Percentiles rank a stretch among this genome's conserved stretches.
Evolutionary conservation across 35 echinoderm and acorn worm species (phyloP).

Genomic region (Lytechinus pictus): DNA sequence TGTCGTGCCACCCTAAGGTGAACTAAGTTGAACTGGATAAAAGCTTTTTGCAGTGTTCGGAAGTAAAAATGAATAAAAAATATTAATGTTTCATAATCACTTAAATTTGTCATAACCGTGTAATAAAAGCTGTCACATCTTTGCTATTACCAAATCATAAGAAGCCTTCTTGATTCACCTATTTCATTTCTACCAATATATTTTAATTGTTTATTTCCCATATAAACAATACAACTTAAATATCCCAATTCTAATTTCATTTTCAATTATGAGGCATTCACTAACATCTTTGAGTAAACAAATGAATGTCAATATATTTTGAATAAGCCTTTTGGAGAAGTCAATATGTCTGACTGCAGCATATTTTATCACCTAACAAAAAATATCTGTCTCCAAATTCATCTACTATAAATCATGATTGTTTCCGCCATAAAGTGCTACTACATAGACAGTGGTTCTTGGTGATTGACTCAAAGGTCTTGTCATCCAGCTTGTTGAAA

Average conservation of each 20-base stretch:
- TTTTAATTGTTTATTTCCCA: neutral
- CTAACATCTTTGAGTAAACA: neutral
- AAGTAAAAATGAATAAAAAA: no score
- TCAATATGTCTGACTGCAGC: neutral
- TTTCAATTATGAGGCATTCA: neutral
- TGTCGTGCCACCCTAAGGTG: no score
- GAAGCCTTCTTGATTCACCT: neutral
- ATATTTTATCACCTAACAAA: neutral
- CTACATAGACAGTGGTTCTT: neutral
- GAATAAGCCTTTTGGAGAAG: neutral
- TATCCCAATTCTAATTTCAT: neutral
- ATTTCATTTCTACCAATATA: neutral
- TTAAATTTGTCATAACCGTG: neutral
- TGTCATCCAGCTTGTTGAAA: no score
- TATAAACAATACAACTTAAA: neutral
- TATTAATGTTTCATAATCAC: no score
- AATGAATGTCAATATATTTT: neutral
- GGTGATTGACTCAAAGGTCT: no score
- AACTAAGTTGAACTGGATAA: neutral
- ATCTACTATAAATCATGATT: neutral
- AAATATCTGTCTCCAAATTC: neutral
- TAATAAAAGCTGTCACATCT: neutral
- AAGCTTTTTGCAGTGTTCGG: no score
- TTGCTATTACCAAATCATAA: neutral
- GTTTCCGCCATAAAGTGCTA: neutral